These are phyloP conservation scores for Eulithis testata DNA, from an alignment of 2,888 invertebrate genomes.

Conservation along the genomic window DNA sequence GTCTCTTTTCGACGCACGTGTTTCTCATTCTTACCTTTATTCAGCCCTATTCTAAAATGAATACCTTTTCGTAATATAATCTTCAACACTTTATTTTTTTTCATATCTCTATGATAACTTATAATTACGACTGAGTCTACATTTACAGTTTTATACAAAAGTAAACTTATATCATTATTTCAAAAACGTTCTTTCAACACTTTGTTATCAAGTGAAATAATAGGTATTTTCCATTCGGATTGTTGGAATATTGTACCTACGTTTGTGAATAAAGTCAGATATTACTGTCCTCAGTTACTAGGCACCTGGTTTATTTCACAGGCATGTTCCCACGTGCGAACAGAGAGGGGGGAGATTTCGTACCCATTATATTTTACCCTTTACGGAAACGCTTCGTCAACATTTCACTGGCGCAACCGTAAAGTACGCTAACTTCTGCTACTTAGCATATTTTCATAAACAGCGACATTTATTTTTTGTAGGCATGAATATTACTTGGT, in stretches of 20 bases:
- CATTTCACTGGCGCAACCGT: slow-evolving; percentile 38
- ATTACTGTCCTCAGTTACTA: slow-evolving; percentile 4
- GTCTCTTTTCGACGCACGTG: slow-evolving; percentile 44
- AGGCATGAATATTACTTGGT: background rate
- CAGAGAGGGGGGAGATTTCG: slow-evolving; percentile 38
- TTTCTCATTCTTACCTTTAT: slow-evolving; percentile 40
- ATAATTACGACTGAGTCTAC: no score
- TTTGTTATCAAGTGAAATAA: no score
- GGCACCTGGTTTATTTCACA: slow-evolving; percentile 26
- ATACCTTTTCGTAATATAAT: background rate
- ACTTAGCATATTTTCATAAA: slow-evolving; percentile 38
- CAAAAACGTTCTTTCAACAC: no score
- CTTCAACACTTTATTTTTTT: no score
- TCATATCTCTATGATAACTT: no score
- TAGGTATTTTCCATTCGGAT: background rate
- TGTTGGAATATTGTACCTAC: background rate
- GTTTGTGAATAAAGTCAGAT: slow-evolving; percentile 15
- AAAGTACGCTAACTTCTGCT: slow-evolving; percentile 35
- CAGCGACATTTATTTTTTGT: slow-evolving; percentile 20
- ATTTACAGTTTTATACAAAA: no score
- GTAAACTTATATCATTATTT: no score
- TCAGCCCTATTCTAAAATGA: slow-evolving; percentile 17
- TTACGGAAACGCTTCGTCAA: slow-evolving; percentile 46
- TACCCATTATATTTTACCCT: slow-evolving; percentile 45
- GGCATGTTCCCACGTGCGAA: slow-evolving; percentile 37